Evolutionary conservation across 2,113 vertebrate genomes (phyloP).

Genomic region (Turnix velox): DNA sequence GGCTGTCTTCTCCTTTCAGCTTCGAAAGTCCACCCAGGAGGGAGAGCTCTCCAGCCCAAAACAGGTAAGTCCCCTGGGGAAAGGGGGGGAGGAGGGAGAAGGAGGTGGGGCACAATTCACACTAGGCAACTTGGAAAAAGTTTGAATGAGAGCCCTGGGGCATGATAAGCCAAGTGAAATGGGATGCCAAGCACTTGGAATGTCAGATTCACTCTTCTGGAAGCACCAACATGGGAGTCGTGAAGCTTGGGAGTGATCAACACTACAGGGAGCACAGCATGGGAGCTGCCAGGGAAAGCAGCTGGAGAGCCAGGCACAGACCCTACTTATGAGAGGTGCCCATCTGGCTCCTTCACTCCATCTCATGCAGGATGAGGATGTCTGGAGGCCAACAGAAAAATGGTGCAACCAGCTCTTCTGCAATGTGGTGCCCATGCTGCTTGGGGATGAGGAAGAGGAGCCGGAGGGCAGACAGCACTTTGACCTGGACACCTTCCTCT

Average conservation of each 20-base stretch:
- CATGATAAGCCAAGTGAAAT: background rate
- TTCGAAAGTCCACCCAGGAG: constrained; percentile 72
- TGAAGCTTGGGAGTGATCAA: background rate
- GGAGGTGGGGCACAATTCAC: accelerated
- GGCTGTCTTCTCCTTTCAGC: constrained; percentile 63
- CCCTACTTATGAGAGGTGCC: accelerated
- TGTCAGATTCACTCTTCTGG: background rate
- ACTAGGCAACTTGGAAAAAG: background rate
- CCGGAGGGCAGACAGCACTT: constrained; percentile 78
- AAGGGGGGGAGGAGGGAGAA: background rate
- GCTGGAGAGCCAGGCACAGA: background rate
- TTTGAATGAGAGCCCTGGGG: background rate
- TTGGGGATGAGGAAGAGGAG: constrained; percentile 75
- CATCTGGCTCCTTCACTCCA: background rate
- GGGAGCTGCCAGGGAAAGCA: background rate
- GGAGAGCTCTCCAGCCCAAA: constrained; percentile 66
- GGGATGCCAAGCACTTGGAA: background rate
- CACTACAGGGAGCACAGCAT: background rate
- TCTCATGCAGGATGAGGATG: constrained; percentile 71
- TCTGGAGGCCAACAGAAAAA: constrained; percentile 80
- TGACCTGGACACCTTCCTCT: constrained; percentile 90
- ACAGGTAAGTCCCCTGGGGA: constrained; percentile 53
- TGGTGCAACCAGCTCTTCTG: constrained; percentile 88
- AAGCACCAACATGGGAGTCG: background rate
- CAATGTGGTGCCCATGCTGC: constrained; percentile 79